Base-by-base conservation (phyloP, 2,888 invertebrate species). In the Pollenia labialis region DNA sequence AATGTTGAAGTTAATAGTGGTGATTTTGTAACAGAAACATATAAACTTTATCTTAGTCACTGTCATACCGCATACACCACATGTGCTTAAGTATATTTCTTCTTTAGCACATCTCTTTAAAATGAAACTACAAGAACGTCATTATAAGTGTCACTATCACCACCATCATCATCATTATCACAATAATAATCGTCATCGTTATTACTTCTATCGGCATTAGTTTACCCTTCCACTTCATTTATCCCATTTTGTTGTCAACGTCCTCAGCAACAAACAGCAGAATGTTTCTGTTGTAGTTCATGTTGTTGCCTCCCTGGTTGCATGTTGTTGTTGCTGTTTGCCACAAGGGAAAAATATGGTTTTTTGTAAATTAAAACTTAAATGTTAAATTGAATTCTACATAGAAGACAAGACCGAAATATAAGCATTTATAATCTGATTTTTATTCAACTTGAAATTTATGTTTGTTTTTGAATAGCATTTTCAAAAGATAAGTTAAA, bases 341-440 rank as follows among this genome's bases (percentile, higher is more conserved):
- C 69, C 69, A 66, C 69, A 75, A 69, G 75, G 75, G 81, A 76
- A 69, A 62, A 82, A 68, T 76, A 82, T 42, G 42, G 8, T 18
- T 71, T 54, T 56, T 83, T 46, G 56, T 77, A 77, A 76, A 76
- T 83, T 77, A 71, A 83, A 76, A 83, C 71, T 83, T 68, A 56
- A 71, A 83, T 64, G 56, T 71, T 83, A 64, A 77, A 77, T 83
- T 83, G 52, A 83, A 83, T 76, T 71, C 64, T 76, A 56, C 71
- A 69, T 66, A 71, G 62, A 56, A 71, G 69, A 56, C 52, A 40
- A 42, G 48, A 32, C 50, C 7, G 32, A 68, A 50, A 10, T 52
- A 69, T n/a, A 50, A 68, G 4, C 12, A 50, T 40, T n/a, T 54
- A 69, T 32, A 66, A 66, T 66, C 46, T 52, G 23, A 48, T 64